Percentiles rank a stretch among this genome's conserved stretches.
Conservation (phyloP, 2,797 vertebrate genomes). For the Loriculus beryllinus region DNA sequence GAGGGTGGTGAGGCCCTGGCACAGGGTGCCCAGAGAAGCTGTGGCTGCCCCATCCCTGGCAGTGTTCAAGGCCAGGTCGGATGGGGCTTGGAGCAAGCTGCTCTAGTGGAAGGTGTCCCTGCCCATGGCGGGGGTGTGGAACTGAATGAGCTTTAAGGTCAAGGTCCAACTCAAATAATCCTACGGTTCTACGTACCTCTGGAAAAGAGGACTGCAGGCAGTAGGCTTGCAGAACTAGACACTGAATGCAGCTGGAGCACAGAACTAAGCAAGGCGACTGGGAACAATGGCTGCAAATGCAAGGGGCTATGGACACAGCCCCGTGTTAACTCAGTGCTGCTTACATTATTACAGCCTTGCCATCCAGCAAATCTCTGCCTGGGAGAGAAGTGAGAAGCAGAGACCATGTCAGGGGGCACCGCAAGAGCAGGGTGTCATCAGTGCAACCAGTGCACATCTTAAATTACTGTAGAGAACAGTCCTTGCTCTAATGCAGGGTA, state of each 20-base stretch:
- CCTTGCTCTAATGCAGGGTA: not conserved
- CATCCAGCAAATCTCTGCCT: not conserved
- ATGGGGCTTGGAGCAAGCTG: not conserved
- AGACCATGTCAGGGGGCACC: not conserved
- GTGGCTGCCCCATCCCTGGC: not conserved
- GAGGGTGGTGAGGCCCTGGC: not conserved
- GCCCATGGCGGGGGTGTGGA: not conserved
- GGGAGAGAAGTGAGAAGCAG: not conserved
- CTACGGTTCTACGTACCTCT: not conserved
- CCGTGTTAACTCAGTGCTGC: fast-evolving
- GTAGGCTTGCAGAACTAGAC: not conserved
- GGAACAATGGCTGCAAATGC: not conserved
- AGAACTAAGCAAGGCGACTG: not conserved
- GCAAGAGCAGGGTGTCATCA: not conserved
- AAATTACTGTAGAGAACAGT: not conserved
- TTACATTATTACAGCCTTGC: fast-evolving
- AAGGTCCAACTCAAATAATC: not conserved
- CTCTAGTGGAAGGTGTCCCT: not conserved
- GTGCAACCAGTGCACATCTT: not conserved
- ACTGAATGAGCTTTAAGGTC: not conserved
- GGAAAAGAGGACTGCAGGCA: not conserved
- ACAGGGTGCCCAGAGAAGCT: not conserved
- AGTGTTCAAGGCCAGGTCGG: not conserved
- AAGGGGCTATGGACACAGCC: not conserved
- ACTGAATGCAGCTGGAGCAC: not conserved